These are phyloP conservation scores for Psittacula echo DNA, from an alignment of 2,797 vertebrate genomes.

Conservation along the genomic window DNA sequence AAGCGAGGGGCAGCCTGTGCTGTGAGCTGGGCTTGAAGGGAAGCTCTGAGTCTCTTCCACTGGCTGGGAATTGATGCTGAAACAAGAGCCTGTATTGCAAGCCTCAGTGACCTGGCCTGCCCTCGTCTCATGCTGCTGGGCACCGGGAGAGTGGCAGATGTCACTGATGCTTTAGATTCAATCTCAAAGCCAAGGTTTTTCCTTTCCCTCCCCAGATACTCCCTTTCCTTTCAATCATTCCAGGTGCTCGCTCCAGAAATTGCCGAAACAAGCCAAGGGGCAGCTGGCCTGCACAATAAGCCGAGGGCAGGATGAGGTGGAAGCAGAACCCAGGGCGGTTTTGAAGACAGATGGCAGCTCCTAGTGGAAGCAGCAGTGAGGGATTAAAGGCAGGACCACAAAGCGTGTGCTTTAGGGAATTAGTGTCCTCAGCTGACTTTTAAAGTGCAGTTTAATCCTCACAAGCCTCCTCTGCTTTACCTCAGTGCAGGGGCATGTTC, in stretches of 20 bases:
- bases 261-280: not conserved
- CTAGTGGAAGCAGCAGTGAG: not conserved
- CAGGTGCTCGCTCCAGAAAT: conserved; percentile 14
- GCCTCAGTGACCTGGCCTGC: not conserved
- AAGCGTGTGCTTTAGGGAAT: not conserved
- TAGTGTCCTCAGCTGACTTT: not conserved
- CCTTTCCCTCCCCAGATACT: not conserved
- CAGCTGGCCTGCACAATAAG: not conserved
- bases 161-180: not conserved
- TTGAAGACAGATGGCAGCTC: conserved; percentile 25
- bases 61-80: not conserved
- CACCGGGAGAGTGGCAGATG: not conserved
- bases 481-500: not conserved
- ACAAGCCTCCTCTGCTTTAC: not conserved
- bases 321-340: not conserved
- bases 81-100: not conserved
- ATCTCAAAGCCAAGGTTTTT: not conserved
- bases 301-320: not conserved
- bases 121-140: not conserved
- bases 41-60: not conserved
- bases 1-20: not conserved
- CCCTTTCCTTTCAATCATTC: not conserved
- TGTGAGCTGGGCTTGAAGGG: not conserved
- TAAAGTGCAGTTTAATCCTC: not conserved
- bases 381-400: conserved; percentile 11